A percentile compares a stretch with the other conserved stretches of the same genome.
Evolutionary conservation across 2,888 invertebrate genomes (phyloP).

Genomic region (Drosophila pegasa): DNA sequence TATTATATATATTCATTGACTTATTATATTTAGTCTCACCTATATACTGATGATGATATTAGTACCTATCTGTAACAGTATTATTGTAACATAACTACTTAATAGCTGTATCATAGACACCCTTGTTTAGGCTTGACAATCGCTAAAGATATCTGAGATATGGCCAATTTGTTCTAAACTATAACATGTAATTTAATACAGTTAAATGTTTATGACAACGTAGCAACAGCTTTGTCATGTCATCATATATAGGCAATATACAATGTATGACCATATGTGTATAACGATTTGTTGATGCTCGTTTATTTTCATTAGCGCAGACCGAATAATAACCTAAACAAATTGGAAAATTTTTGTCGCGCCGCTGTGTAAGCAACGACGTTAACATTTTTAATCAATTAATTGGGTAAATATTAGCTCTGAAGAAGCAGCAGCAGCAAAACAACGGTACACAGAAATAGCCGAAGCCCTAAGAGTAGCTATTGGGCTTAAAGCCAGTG

Average conservation of each 20-base stretch:
- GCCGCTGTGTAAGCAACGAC: conserved; percentile 25
- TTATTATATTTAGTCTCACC: no score
- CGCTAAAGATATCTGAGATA: background rate
- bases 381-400: conserved; percentile 63
- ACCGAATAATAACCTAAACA: conserved; percentile 61
- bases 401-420: conserved; percentile 70
- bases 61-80: no score
- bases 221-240: background rate
- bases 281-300: conserved; percentile 12
- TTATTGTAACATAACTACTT: no score
- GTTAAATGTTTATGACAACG: no score
- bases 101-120: no score
- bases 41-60: no score
- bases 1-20: no score
- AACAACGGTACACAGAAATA: background rate
- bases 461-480: background rate
- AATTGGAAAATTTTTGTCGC: conserved; percentile 67
- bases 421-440: background rate
- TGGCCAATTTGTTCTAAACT: no score
- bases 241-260: background rate
- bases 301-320: conserved; percentile 63
- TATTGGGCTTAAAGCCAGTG: background rate
- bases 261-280: background rate
- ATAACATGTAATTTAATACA: no score
- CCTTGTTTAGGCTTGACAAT: no score